phyloP scores from a whole-genome alignment of 2,888 invertebrate species.

The Nezara viridula region DNA sequence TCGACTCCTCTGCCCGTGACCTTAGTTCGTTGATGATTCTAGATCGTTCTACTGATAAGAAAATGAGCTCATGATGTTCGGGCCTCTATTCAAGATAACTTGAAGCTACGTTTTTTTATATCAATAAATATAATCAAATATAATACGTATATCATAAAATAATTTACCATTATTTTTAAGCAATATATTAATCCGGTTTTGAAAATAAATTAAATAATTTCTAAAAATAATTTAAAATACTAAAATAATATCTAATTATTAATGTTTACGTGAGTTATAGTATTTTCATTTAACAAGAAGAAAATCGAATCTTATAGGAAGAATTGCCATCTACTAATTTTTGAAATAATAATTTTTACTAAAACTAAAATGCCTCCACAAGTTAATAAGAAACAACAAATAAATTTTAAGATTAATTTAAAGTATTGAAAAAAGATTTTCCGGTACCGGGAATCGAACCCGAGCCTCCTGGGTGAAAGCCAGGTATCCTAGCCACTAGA shows the following conservation, averaged over 20 bases:
- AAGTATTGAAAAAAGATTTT: slow-evolving; percentile 67
- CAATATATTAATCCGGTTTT: too few relatives aligned
- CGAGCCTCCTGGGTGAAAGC: slow-evolving; percentile 79
- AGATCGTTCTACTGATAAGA: neutral
- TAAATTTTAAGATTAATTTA: too few relatives aligned
- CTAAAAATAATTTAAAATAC: too few relatives aligned
- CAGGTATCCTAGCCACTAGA: slow-evolving; percentile 76
- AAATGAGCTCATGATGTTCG: neutral
- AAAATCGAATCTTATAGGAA: too few relatives aligned
- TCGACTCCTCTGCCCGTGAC: neutral
- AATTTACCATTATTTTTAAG: neutral
- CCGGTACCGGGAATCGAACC: slow-evolving; percentile 82
- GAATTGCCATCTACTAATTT: too few relatives aligned
- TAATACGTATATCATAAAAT: neutral
- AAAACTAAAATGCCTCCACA: too few relatives aligned
- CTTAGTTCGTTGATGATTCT: neutral
- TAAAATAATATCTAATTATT: too few relatives aligned
- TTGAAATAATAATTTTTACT: too few relatives aligned
- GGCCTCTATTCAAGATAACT: neutral
- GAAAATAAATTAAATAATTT: too few relatives aligned
- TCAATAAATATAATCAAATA: neutral
- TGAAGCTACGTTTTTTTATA: neutral
- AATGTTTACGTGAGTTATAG: too few relatives aligned
- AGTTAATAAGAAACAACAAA: too few relatives aligned
- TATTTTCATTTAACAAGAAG: too few relatives aligned